Evolutionary conservation across 1,140 invertebrate genomes (phyloP), one percentile per base, ranked within the genome.

Genomic region (Paramacrobiotus metropolitanus): DNA sequence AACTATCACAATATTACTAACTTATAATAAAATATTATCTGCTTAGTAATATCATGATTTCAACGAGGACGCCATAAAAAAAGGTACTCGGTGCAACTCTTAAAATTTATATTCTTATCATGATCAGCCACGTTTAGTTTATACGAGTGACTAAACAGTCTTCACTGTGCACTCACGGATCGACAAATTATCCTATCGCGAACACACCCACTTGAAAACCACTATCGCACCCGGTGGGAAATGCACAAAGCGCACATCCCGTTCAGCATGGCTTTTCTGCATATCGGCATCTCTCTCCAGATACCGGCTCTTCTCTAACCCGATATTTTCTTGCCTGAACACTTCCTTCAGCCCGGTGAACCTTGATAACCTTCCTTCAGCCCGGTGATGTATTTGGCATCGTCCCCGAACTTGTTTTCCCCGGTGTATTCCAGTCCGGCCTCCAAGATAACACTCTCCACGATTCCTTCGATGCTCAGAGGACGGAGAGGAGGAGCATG

Each of bases 401-500:
- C 75, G 68, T 79, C 78, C 1, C 67, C 66, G 67, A 80, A 84
- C 3, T 62, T 63, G 72, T 76, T 64, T 73, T 71, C 34, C 71
- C 76, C 62, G 18, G 72, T 66, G 66, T 80, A 77, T 9, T 69
- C 68, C 2, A 87, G 67, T 30, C 77, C 78, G 21, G 84, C 83
- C 74, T 96, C 89, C 34, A 94, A 78, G 60, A 93, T 76, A 64
- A 96, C 81, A 73, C 87, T 83, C 60, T 88, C 82, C 4, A 95
- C 76, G n/a, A 79, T 75, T 1, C 90, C 91, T 77, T 85, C 81
- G 63, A 88, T 81, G 64, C 79, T 44, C 18, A 30, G 61, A 15
- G 21, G 70, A 9, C 60, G 60, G 4, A 60, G 24, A 9, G 15
- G 28, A 4, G 30, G 40, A 15, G 60, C 60, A 21, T 31, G 18